A percentile compares a stretch with the other conserved stretches of the same genome.
Conservation (phyloP, 2,888 invertebrate species). For the Arenicola marina region DNA sequence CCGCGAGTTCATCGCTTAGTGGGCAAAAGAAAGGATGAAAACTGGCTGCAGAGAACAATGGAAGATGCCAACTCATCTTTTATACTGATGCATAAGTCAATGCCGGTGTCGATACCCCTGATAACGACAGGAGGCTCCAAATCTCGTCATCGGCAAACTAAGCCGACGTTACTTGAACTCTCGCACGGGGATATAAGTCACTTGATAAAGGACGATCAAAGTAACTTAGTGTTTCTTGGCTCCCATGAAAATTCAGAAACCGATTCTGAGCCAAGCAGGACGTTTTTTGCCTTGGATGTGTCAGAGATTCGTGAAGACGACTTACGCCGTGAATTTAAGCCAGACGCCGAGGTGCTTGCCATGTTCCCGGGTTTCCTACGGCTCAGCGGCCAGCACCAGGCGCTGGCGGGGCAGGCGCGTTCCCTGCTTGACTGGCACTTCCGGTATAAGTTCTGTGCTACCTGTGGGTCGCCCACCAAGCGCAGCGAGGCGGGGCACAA, state of each 20-base stretch:
- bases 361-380: slow-evolving; percentile 4
- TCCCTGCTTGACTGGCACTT: slow-evolving; percentile 60
- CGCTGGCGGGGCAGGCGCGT: slow-evolving; percentile 58
- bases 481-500: slow-evolving; percentile 54
- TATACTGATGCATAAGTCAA: slow-evolving; percentile 43
- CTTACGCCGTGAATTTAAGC: too few relatives aligned
- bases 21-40: slow-evolving; percentile 44
- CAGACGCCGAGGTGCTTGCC: background rate
- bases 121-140: background rate
- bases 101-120: slow-evolving; percentile 39
- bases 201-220: background rate
- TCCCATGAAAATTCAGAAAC: background rate
- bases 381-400: slow-evolving; percentile 14
- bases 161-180: background rate
- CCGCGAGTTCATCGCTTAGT: too few relatives aligned
- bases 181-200: background rate
- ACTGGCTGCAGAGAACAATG: slow-evolving; percentile 42
- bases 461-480: slow-evolving; percentile 54
- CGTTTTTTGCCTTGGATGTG: background rate
- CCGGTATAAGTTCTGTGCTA: slow-evolving; percentile 59
- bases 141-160: slow-evolving; percentile 31
- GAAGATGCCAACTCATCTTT: slow-evolving; percentile 41
- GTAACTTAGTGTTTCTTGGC: background rate
- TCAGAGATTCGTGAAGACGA: too few relatives aligned
- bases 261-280: too few relatives aligned